phyloP scores from a whole-genome alignment of 2,797 vertebrate genomes.

The Sebastes trivittatus region DNA sequence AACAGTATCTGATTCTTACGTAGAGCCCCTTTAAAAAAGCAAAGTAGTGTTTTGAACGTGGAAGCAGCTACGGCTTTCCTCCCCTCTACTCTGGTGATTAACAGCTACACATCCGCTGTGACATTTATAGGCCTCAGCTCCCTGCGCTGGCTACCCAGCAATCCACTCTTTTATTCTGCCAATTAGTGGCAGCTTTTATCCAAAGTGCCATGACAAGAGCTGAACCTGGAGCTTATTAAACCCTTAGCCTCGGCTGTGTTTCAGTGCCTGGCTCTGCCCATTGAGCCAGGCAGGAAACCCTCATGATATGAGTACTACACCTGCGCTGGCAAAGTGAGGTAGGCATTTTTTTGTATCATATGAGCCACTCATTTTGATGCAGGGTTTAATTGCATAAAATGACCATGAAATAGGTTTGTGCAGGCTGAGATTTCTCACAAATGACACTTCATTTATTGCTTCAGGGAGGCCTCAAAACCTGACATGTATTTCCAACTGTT shows the following conservation, averaged over 20 bases:
- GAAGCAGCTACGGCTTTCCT: no score
- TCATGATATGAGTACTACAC: neutral
- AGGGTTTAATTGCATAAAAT: neutral
- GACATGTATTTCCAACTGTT: neutral
- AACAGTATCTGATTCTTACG: no score
- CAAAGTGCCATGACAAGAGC: neutral
- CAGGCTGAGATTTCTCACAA: neutral
- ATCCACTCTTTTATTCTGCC: neutral
- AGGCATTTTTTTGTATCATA: neutral
- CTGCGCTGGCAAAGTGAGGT: neutral
- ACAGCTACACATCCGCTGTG: no score
- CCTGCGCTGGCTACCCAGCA: neutral
- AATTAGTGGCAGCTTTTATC: conserved; percentile 11
- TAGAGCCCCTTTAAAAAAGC: no score
- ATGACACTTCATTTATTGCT: neutral
- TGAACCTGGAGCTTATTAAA: conserved; percentile 25
- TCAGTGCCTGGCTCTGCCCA: neutral
- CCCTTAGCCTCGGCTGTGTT: conserved; percentile 3
- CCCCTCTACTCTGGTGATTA: no score
- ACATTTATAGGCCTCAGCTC: no score
- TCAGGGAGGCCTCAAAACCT: neutral
- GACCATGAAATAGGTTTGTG: neutral
- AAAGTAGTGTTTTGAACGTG: no score
- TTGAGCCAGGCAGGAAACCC: neutral
- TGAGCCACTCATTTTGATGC: neutral